Conservation (phyloP, 2,888 invertebrate species). For the Amblyjoppa proteus region DNA sequence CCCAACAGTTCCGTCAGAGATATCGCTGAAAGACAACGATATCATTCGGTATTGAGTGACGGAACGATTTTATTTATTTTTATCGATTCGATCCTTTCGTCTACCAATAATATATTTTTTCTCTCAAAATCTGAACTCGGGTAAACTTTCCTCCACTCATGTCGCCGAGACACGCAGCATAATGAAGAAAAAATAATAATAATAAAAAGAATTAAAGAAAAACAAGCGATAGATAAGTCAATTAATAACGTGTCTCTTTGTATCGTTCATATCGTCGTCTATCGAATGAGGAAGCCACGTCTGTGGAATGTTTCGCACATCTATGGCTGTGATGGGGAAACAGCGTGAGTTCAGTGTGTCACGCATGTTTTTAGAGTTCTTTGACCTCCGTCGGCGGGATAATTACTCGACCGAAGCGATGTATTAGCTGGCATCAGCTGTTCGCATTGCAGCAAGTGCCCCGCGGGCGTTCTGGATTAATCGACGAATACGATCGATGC, state of each 20-base stretch:
- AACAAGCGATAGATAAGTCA: background rate
- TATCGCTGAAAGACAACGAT: constrained; percentile 1
- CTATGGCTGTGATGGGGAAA: background rate
- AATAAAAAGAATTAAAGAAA: background rate
- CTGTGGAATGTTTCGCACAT: background rate
- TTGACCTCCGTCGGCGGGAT: background rate
- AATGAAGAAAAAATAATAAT: background rate
- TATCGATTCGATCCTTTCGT: background rate
- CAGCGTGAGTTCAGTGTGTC: background rate
- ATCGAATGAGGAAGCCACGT: background rate
- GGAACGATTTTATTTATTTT: background rate
- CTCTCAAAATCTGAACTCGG: background rate
- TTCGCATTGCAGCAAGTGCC: background rate
- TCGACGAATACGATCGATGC: background rate
- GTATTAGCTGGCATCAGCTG: background rate
- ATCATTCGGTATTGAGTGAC: background rate
- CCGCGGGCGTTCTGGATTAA: background rate
- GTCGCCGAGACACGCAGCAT: background rate
- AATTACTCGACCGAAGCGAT: background rate
- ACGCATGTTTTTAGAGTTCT: background rate
- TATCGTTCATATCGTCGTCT: background rate
- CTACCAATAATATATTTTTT: background rate
- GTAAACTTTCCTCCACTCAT: background rate
- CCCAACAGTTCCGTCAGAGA: background rate
- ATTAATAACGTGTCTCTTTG: background rate